A percentile compares a stretch with the other conserved stretches of the same genome.
Evolutionary conservation across 1,140 invertebrate genomes (phyloP).

Genomic region (Parasteatoda tepidariorum): DNA sequence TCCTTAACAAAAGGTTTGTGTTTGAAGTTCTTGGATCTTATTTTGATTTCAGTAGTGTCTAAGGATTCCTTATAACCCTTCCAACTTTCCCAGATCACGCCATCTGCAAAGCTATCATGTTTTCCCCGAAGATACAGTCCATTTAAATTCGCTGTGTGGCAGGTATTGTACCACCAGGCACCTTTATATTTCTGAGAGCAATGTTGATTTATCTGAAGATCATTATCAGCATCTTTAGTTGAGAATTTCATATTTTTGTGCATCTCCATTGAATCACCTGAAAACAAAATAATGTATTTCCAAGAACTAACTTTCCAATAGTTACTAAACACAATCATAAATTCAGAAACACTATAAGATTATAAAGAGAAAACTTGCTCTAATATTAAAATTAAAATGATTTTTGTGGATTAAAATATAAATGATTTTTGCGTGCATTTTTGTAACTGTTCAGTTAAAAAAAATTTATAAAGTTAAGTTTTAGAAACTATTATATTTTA

Average conservation of each 20-base stretch:
- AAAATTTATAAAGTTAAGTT: too few species aligned
- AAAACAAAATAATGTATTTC: background rate
- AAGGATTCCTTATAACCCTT: conserved; percentile 62
- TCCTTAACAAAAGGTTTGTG: too few species aligned
- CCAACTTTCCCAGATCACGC: conserved; percentile 62
- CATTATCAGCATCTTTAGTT: conserved; percentile 79
- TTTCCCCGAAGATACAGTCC: conserved; percentile 92
- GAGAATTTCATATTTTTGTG: conserved; percentile 73
- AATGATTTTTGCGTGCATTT: too few species aligned
- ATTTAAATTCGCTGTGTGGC: conserved; percentile 93
- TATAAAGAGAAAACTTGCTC: too few species aligned
- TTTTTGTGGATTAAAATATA: too few species aligned
- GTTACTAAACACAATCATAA: too few species aligned
- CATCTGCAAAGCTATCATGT: conserved; percentile 70
- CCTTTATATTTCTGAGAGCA: conserved; percentile 74
- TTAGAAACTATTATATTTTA: too few species aligned
- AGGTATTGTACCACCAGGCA: conserved; percentile 77
- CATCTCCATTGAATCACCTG: conserved; percentile 37
- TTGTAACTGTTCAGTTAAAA: too few species aligned
- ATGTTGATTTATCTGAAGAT: conserved; percentile 76
- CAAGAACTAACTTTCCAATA: background rate
- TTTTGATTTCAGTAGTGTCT: conserved; percentile 63
- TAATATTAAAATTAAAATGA: too few species aligned
- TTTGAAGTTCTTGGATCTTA: conserved; percentile 43
- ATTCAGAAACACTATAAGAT: too few species aligned